Conservation (phyloP, 2,888 invertebrate species). For the Cheilosia vernalis region DNA sequence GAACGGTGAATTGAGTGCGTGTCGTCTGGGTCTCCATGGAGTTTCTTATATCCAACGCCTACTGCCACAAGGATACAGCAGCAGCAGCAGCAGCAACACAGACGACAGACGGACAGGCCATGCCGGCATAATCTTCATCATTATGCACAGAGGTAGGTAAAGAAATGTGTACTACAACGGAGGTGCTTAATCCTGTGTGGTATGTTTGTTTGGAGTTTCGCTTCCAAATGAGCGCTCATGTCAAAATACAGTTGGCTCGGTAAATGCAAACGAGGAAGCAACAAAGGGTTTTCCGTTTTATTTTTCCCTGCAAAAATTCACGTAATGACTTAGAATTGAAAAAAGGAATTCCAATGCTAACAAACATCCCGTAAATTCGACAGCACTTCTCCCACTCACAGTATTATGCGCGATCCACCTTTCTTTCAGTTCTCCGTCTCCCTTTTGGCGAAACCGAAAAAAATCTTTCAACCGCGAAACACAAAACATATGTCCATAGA, state of each 20-base stretch:
- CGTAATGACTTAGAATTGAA: conserved; percentile 63
- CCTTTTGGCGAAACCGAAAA: conserved; percentile 54
- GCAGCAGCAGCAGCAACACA: conserved; percentile 1
- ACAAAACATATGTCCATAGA: conserved; percentile 71
- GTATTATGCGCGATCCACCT: conserved; percentile 1
- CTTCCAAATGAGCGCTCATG: conserved; percentile 71
- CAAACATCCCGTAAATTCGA: conserved; percentile 45
- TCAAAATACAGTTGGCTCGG: conserved; percentile 52
- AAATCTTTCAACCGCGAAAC: conserved; percentile 66
- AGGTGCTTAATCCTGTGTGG: conserved; percentile 31
- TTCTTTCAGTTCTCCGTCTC: conserved; percentile 16
- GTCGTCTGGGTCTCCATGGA: conserved; percentile 50
- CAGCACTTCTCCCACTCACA: background rate
- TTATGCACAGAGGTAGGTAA: conserved; percentile 39
- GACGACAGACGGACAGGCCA: conserved; percentile 31
- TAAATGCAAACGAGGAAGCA: conserved; percentile 30
- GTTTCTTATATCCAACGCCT: conserved; percentile 35
- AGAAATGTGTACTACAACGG: background rate
- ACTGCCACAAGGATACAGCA: background rate
- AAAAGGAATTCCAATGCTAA: conserved; percentile 31
- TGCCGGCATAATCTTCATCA: conserved; percentile 46
- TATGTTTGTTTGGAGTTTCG: conserved; percentile 50
- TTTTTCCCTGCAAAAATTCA: conserved; percentile 20
- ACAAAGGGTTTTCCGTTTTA: conserved; percentile 39
- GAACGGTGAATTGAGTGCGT: conserved; percentile 62